A percentile compares a stretch with the other conserved stretches of the same genome.
Evolutionary conservation across 2,113 vertebrate species (phyloP).

Genomic region (Arizona elegans): DNA sequence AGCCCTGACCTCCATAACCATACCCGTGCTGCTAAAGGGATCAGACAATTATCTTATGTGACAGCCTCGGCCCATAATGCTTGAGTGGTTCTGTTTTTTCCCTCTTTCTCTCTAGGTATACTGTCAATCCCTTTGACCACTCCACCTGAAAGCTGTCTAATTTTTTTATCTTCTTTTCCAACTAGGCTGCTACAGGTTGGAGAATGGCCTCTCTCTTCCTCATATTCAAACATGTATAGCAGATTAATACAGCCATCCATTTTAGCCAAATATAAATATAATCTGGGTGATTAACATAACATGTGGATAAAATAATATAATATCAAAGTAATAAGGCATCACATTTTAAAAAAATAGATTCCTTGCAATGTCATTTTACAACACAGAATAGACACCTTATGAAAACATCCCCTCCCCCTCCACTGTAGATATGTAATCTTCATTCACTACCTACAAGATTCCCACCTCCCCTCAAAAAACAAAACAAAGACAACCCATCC

Average conservation of each 20-base stretch:
- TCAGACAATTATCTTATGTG: background rate
- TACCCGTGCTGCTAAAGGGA: background rate
- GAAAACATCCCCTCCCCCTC: background rate
- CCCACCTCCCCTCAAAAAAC: background rate
- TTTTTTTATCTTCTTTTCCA: background rate
- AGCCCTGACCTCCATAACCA: background rate
- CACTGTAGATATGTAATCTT: background rate
- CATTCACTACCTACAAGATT: background rate
- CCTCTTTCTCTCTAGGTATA: background rate
- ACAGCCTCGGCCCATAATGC: background rate
- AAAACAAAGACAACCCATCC: background rate
- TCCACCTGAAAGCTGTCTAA: background rate
- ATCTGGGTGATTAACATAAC: background rate
- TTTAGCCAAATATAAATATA: background rate
- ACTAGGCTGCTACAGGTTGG: background rate
- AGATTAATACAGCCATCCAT: background rate
- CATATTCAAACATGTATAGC: background rate
- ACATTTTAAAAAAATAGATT: background rate
- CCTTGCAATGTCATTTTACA: background rate
- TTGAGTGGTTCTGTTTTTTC: background rate
- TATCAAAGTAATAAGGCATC: background rate
- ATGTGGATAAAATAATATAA: background rate
- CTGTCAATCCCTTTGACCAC: background rate
- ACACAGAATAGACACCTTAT: background rate
- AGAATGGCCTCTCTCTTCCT: background rate